Evolutionary conservation across 2,113 vertebrate genomes (phyloP).

Genomic region (Riparia riparia): DNA sequence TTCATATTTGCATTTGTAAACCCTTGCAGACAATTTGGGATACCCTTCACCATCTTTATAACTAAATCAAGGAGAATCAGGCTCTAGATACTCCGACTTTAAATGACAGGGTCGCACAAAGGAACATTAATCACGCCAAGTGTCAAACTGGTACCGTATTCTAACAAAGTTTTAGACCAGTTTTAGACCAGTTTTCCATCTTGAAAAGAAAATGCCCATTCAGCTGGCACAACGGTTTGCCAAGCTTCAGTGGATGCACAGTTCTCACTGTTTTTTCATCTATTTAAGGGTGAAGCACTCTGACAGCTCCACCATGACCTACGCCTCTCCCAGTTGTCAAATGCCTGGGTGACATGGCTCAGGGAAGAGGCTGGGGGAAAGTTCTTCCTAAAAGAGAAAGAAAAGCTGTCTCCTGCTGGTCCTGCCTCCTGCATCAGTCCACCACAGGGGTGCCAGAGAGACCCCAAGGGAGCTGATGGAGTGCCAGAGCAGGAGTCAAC

Average conservation of each 20-base stretch:
- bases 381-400: background rate
- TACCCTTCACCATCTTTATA: background rate
- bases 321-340: background rate
- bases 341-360: fast-evolving
- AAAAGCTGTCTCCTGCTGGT: background rate
- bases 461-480: background rate
- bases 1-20: background rate
- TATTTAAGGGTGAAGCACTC: background rate
- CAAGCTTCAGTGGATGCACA: background rate
- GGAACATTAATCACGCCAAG: background rate
- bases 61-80: background rate
- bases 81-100: background rate
- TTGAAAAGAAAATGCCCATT: background rate
- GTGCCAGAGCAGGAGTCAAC: background rate
- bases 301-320: background rate
- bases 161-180: background rate
- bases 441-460: background rate
- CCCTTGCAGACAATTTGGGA: background rate
- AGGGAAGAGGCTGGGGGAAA: background rate
- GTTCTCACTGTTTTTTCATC: background rate
- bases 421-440: background rate
- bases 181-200: background rate
- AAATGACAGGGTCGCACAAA: background rate
- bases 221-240: background rate
- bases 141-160: background rate